These are phyloP conservation scores for Zaprionus ornatus DNA, from an alignment of 1,140 invertebrate species.

Conservation along the genomic window DNA sequence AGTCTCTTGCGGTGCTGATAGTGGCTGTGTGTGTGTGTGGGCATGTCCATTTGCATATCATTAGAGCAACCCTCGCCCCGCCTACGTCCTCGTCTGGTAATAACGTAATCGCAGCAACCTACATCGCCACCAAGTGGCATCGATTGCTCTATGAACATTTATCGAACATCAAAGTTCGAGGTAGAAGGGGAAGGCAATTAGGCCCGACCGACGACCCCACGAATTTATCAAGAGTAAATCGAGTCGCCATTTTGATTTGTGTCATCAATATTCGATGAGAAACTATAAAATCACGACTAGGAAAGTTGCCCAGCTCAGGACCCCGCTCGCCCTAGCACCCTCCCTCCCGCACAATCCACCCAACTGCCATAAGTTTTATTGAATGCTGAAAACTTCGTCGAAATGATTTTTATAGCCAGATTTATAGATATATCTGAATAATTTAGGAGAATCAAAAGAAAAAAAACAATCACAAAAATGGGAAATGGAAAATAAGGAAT, in stretches of 20 bases:
- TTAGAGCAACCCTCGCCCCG: neutral
- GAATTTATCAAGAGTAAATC: neutral
- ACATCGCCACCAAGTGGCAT: neutral
- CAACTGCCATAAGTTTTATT: neutral
- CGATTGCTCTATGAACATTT: neutral
- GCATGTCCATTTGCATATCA: constrained; percentile 57
- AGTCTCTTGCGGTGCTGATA: neutral
- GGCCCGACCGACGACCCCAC: neutral
- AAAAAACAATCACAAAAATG: neutral
- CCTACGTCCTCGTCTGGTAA: neutral
- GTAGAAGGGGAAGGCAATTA: neutral
- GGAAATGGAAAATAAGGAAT: neutral
- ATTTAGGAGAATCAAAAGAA: neutral
- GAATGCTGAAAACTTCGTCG: neutral
- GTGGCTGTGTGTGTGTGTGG: neutral
- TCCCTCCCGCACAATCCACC: neutral
- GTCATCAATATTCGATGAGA: neutral
- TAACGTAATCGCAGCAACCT: constrained; percentile 4
- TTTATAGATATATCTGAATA: neutral
- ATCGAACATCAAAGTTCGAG: constrained; percentile 2
- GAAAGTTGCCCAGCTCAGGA: neutral
- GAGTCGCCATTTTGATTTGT: neutral
- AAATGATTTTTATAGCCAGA: neutral
- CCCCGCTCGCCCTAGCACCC: too few species aligned
- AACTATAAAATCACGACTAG: neutral